Evolutionary conservation across 2,113 vertebrate species (phyloP).

Genomic region (Hirundichthys speculiger): DNA sequence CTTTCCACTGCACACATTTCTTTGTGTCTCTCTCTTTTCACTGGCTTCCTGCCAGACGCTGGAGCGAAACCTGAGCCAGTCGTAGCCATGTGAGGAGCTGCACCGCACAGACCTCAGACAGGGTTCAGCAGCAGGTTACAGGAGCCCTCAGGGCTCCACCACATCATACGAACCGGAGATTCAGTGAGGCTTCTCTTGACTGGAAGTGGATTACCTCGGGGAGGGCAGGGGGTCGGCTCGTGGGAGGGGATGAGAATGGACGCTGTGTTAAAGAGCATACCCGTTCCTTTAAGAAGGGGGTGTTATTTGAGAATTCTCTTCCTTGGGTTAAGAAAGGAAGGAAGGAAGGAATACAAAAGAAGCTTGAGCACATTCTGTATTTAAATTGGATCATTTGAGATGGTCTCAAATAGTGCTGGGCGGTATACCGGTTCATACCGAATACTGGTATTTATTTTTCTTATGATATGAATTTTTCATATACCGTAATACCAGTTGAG

Average conservation of each 20-base stretch:
- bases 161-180: constrained; percentile 54
- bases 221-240: constrained; percentile 31
- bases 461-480: too few relatives aligned
- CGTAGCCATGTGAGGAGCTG: constrained; percentile 52
- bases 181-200: constrained; percentile 52
- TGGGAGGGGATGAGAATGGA: constrained; percentile 41
- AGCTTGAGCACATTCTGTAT: background rate
- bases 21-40: background rate
- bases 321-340: background rate
- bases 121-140: constrained; percentile 72
- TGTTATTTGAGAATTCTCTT: constrained; percentile 6
- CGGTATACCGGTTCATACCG: too few relatives aligned
- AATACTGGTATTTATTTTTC: too few relatives aligned
- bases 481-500: too few relatives aligned
- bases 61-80: constrained; percentile 35
- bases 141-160: constrained; percentile 59
- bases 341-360: constrained; percentile 1
- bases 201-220: constrained; percentile 65
- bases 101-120: constrained; percentile 56
- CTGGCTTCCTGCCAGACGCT: constrained; percentile 42
- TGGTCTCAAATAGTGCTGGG: background rate
- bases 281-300: constrained; percentile 1
- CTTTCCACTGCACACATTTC: background rate
- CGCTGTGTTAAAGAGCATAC: constrained; percentile 27
- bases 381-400: background rate